Percentiles rank a stretch among this genome's conserved stretches.
Evolutionary conservation across 2,113 vertebrate genomes (phyloP).

Genomic region (Apteryx owenii): DNA sequence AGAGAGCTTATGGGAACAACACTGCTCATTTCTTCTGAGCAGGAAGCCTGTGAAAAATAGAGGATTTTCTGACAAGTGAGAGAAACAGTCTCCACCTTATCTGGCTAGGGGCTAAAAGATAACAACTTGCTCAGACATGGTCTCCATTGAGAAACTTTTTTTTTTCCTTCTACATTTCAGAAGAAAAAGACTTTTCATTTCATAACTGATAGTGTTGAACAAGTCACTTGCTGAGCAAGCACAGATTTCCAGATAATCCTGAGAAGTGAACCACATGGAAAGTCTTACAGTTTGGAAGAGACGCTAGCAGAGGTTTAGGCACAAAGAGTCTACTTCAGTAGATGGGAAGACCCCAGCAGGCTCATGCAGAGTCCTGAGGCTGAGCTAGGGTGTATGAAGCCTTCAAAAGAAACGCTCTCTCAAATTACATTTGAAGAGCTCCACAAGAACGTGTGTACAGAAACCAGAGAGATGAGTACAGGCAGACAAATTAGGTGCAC

Average conservation of each 20-base stretch:
- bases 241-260: conserved; percentile 15
- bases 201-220: not conserved
- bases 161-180: not conserved
- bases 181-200: conserved; percentile 12
- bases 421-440: not conserved
- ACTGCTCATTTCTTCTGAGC: not conserved
- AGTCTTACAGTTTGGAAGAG: not conserved
- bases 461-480: not conserved
- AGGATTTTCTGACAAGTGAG: not conserved
- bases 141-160: conserved; percentile 1
- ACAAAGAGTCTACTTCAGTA: not conserved
- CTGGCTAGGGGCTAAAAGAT: conserved; percentile 20
- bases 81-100: not conserved
- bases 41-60: not conserved
- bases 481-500: not conserved
- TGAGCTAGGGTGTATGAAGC: not conserved
- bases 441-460: not conserved
- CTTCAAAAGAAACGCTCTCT: not conserved
- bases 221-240: not conserved
- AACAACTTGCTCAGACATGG: not conserved
- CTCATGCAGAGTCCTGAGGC: not conserved
- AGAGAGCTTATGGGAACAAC: not conserved
- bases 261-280: not conserved
- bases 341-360: not conserved
- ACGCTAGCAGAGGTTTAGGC: not conserved